A percentile compares a stretch with the other conserved stretches of the same genome.
These are phyloP conservation scores for Calidris pygmaea DNA, from an alignment of 2,113 vertebrate genomes.

Conservation along the genomic window DNA sequence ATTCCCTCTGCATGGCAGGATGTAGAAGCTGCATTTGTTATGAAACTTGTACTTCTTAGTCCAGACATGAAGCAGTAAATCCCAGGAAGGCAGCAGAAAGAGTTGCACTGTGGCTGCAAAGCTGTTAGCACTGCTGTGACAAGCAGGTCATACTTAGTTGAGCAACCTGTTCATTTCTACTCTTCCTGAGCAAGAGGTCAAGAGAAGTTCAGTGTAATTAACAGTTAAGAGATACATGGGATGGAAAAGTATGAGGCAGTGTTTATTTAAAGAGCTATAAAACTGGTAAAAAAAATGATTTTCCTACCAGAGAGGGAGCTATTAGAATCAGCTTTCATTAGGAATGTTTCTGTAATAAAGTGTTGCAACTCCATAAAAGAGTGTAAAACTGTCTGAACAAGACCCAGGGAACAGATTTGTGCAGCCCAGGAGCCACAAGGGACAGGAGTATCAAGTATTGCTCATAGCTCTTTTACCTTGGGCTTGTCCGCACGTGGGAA, in stretches of 20 bases:
- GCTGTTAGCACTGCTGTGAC: neutral
- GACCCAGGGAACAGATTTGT: neutral
- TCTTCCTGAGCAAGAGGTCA: neutral
- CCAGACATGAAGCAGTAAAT: neutral
- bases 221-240: neutral
- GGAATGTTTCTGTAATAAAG: conserved; percentile 3
- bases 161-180: neutral
- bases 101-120: neutral
- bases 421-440: neutral
- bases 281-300: neutral
- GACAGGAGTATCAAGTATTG: neutral
- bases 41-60: neutral
- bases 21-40: neutral
- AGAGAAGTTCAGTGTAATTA: neutral
- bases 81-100: neutral
- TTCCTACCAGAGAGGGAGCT: neutral
- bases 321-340: neutral
- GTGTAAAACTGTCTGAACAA: conserved; percentile 14
- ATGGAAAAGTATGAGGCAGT: neutral
- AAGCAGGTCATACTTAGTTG: neutral
- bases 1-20: neutral
- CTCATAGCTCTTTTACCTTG: neutral
- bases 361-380: neutral
- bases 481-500: rapidly evolving
- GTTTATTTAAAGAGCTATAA: conserved; percentile 17